Percentiles rank a stretch among this genome's conserved stretches.
Evolutionary conservation across 2,888 invertebrate species (phyloP).

Genomic region (Lottia scabra): DNA sequence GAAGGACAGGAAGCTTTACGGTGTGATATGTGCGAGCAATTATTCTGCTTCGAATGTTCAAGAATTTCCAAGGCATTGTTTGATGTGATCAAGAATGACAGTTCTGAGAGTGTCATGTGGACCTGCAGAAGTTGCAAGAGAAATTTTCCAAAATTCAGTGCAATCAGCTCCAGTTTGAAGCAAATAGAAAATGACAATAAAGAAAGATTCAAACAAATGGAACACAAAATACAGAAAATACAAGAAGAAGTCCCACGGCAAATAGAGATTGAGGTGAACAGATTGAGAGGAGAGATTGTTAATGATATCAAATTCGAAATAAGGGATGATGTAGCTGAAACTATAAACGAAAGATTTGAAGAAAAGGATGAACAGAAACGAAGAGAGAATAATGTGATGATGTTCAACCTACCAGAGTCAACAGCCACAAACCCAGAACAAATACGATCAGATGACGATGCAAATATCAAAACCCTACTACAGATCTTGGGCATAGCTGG

Average conservation of each 20-base stretch:
- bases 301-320: too few relatives aligned
- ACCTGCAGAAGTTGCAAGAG: too few relatives aligned
- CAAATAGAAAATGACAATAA: background rate
- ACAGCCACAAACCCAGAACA: background rate
- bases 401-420: background rate
- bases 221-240: background rate
- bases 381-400: background rate
- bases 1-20: too few relatives aligned
- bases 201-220: background rate
- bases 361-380: background rate
- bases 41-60: too few relatives aligned
- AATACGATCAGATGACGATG: background rate
- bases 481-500: background rate
- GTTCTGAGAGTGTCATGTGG: too few relatives aligned
- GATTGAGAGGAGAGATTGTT: background rate
- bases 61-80: too few relatives aligned
- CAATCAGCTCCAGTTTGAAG: too few relatives aligned
- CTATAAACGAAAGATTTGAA: background rate
- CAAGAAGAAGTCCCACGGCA: background rate
- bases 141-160: too few relatives aligned
- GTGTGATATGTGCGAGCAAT: too few relatives aligned
- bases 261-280: background rate
- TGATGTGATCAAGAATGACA: too few relatives aligned
- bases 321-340: too few relatives aligned
- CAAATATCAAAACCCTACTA: background rate